A percentile compares a stretch with the other conserved stretches of the same genome.
Conservation (phyloP, 2,113 vertebrate genomes). For the Leuciscus idus region DNA sequence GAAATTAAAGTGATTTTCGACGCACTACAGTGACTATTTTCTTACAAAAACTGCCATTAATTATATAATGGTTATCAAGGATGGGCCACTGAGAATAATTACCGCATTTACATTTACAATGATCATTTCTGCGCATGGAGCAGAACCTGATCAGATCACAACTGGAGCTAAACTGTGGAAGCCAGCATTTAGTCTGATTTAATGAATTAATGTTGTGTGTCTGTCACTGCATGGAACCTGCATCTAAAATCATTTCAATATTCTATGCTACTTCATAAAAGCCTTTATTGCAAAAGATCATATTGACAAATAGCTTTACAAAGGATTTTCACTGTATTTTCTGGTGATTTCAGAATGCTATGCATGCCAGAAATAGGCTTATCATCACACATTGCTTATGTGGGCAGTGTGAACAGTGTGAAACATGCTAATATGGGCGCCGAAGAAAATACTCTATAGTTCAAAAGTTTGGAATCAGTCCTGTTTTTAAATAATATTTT, state of each 20-base stretch:
- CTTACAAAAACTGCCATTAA: background rate
- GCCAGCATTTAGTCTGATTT: background rate
- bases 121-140: no score
- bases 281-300: background rate
- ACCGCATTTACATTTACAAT: no score
- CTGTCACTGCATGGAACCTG: background rate
- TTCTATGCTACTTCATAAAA: background rate
- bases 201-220: background rate
- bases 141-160: no score
- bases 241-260: background rate
- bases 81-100: no score
- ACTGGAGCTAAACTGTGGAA: background rate
- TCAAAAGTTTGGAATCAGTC: background rate
- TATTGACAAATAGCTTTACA: background rate
- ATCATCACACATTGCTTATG: background rate
- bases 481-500: background rate
- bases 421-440: background rate
- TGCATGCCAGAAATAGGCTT: background rate
- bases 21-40: background rate
- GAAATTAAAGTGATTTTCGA: background rate
- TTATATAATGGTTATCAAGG: background rate
- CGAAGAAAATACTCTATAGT: background rate
- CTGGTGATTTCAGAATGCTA: background rate
- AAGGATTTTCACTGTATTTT: background rate
- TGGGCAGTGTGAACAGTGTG: background rate